phyloP scores from a whole-genome alignment of 2,888 invertebrate species.

The Dilophus febrilis region DNA sequence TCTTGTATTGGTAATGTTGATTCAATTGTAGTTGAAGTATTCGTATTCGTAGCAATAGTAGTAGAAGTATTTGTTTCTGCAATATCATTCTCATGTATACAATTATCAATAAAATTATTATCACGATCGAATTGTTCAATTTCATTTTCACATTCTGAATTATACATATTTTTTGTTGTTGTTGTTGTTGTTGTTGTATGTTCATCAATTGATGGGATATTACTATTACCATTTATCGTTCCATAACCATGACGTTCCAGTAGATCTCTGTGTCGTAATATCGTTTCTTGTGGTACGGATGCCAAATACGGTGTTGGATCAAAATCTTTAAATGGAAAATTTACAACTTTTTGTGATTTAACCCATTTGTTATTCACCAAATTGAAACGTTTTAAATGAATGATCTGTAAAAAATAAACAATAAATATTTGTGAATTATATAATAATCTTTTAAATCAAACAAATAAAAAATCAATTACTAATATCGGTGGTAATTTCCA shows the following conservation, averaged over 20 bases:
- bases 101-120: conserved; percentile 3
- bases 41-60: conserved; percentile 1
- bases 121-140: conserved; percentile 10
- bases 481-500: conserved; percentile 82
- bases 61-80: background rate
- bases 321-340: conserved; percentile 72
- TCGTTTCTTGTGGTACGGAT: conserved; percentile 60
- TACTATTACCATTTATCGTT: background rate
- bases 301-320: conserved; percentile 78
- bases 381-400: conserved; percentile 85
- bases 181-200: background rate
- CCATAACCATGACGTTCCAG: conserved; percentile 17
- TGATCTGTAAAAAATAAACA: conserved; percentile 41
- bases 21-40: conserved; percentile 6
- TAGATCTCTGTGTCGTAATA: conserved; percentile 45
- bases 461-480: conserved; percentile 31
- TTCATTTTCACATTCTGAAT: conserved; percentile 11
- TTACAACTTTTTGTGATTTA: conserved; percentile 83
- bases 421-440: background rate
- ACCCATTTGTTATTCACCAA: conserved; percentile 83
- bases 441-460: background rate
- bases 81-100: conserved; percentile 4
- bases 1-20: conserved; percentile 1
- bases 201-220: no score
- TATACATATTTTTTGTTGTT: conserved; percentile 5